Evolutionary conservation across 2,113 vertebrate genomes (phyloP).

Genomic region (Lamprotornis superbus): DNA sequence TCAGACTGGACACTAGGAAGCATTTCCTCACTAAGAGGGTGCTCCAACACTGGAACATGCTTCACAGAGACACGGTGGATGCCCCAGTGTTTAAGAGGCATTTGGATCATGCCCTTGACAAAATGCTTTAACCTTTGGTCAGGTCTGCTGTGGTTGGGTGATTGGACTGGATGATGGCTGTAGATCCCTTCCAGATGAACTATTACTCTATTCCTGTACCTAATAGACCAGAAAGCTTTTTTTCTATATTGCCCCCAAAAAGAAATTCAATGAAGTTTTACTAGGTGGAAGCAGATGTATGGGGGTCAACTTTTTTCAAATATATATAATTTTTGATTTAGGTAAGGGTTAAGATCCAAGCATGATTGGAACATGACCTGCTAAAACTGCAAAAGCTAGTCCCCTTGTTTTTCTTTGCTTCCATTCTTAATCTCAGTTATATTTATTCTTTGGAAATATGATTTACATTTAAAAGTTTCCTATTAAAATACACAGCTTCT

Average conservation of each 20-base stretch:
- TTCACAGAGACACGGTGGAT: fast-evolving
- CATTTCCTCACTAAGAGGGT: background rate
- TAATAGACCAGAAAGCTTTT: background rate
- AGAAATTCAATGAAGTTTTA: background rate
- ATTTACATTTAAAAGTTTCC: background rate
- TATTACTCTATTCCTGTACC: background rate
- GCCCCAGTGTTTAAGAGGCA: background rate
- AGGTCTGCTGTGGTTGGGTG: background rate
- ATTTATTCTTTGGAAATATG: background rate
- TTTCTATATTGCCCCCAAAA: background rate
- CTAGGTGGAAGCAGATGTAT: background rate
- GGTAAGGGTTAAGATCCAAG: background rate
- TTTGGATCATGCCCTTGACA: background rate
- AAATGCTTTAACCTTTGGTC: background rate
- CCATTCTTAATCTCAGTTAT: background rate
- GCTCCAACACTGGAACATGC: background rate
- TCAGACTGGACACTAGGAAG: background rate
- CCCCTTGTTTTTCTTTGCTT: background rate
- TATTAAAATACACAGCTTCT: background rate
- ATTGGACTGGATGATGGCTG: background rate
- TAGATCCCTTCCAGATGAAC: background rate
- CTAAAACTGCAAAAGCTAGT: background rate
- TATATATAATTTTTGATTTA: background rate
- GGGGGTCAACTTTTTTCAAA: background rate
- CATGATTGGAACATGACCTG: background rate